These are phyloP conservation scores for Cyprinodon variegatus DNA, from an alignment of 2,113 vertebrate genomes.

Conservation along the genomic window DNA sequence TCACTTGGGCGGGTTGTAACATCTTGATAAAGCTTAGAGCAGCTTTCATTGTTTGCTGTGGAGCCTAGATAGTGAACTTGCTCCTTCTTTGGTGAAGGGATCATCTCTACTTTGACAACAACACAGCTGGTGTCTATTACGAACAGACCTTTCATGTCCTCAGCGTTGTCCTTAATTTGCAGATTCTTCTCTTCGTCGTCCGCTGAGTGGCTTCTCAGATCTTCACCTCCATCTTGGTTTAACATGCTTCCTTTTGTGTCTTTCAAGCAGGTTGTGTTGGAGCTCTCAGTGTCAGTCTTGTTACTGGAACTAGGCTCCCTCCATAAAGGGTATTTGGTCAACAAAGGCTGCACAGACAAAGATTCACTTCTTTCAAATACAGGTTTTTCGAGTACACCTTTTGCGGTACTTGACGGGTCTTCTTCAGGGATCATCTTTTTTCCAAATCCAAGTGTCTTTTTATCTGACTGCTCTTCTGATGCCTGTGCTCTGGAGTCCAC, in stretches of 20 bases:
- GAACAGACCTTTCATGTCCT: slow-evolving; percentile 74
- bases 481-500: slow-evolving; percentile 54
- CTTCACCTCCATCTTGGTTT: not conserved
- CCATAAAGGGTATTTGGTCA: slow-evolving; percentile 76
- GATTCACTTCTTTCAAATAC: slow-evolving; percentile 13
- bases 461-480: slow-evolving; percentile 16
- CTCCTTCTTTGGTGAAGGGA: slow-evolving; percentile 80
- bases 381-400: slow-evolving; percentile 27
- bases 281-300: slow-evolving; percentile 33
- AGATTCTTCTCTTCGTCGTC: slow-evolving; percentile 34
- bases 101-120: slow-evolving; percentile 85
- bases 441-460: not conserved
- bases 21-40: slow-evolving; percentile 24
- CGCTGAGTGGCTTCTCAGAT: slow-evolving; percentile 11
- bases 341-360: slow-evolving; percentile 21
- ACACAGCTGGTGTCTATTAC: slow-evolving; percentile 88
- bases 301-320: slow-evolving; percentile 68
- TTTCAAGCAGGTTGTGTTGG: slow-evolving; percentile 12
- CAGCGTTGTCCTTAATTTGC: slow-evolving; percentile 31
- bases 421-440: slow-evolving; percentile 30
- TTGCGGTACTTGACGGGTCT: slow-evolving; percentile 33
- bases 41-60: slow-evolving; percentile 11
- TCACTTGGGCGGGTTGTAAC: slow-evolving; percentile 12
- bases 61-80: slow-evolving; percentile 73
- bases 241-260: slow-evolving; percentile 22